Conservation (phyloP, 2,797 vertebrate species). For the Sebastes trivittatus region DNA sequence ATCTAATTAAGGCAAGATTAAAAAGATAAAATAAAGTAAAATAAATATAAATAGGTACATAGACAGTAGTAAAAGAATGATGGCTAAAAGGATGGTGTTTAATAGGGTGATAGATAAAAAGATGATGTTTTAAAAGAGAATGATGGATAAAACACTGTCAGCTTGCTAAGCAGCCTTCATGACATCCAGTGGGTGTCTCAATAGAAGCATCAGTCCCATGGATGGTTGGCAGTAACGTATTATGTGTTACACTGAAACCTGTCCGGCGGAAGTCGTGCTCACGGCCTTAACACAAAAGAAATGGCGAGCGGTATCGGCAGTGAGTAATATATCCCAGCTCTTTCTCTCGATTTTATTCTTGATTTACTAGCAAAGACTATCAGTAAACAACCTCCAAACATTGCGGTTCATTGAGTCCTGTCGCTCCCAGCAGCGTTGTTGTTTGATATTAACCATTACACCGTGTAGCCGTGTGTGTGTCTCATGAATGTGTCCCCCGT, state of each 20-base stretch:
- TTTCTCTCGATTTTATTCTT: neutral
- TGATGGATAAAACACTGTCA: neutral
- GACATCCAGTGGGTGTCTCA: neutral
- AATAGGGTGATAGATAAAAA: too few species aligned
- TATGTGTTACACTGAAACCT: constrained; percentile 52
- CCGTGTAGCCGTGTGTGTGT: constrained; percentile 49
- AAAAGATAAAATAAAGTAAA: too few species aligned
- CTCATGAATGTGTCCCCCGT: constrained; percentile 67
- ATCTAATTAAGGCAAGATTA: too few species aligned
- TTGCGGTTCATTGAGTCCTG: accelerated
- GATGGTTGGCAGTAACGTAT: neutral
- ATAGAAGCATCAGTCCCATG: too few species aligned
- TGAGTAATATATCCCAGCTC: constrained; percentile 77
- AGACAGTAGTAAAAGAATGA: too few species aligned
- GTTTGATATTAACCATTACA: neutral
- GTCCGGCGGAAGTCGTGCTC: constrained; percentile 69
- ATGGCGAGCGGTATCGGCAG: constrained; percentile 93
- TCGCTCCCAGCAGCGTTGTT: accelerated
- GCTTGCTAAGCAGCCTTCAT: neutral
- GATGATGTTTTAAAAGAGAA: too few species aligned
- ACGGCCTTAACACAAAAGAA: constrained; percentile 64
- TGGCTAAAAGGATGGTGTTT: too few species aligned
- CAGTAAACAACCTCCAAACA: accelerated
- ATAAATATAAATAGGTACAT: too few species aligned
- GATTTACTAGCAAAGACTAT: accelerated